Percentiles rank a stretch among this genome's conserved stretches.
These are phyloP conservation scores for Bugulina stolonifera DNA, from an alignment of 2,888 invertebrate genomes.

Conservation along the genomic window DNA sequence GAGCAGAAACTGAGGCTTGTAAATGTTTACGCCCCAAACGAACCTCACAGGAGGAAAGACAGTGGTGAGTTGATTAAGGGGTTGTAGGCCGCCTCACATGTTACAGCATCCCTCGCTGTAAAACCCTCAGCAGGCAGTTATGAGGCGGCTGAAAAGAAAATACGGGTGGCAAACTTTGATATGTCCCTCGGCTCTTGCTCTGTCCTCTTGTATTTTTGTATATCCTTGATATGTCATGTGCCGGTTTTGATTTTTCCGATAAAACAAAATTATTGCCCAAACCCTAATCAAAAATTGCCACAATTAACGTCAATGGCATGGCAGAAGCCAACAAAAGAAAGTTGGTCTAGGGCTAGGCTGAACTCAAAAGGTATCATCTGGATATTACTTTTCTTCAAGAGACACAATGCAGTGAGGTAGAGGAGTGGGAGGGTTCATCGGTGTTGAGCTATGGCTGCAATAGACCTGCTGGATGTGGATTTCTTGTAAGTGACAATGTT, in stretches of 20 bases:
- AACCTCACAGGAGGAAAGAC: background rate
- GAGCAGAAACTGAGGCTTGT: background rate
- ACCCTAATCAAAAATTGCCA: background rate
- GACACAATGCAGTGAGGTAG: background rate
- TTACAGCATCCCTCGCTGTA: too few species aligned
- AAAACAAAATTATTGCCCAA: too few species aligned
- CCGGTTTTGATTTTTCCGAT: too few species aligned
- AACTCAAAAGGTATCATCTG: background rate
- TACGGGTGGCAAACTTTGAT: too few species aligned
- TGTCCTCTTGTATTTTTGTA: too few species aligned
- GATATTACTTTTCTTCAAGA: background rate
- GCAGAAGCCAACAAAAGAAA: background rate
- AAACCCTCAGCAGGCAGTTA: too few species aligned
- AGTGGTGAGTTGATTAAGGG: too few species aligned
- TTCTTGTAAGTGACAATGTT: background rate
- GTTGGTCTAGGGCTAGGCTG: background rate
- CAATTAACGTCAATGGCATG: constrained; percentile 4
- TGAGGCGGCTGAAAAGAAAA: too few species aligned
- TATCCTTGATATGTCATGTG: too few species aligned
- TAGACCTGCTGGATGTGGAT: background rate
- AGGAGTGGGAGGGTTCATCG: background rate
- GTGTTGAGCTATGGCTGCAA: background rate
- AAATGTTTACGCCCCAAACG: constrained; percentile 7
- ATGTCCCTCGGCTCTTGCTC: too few species aligned
- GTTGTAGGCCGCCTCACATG: too few species aligned